Evolutionary conservation across 2,888 invertebrate genomes (phyloP), one percentile per base, ranked within the genome.

Genomic region (Rhamphomyia laevipes): DNA sequence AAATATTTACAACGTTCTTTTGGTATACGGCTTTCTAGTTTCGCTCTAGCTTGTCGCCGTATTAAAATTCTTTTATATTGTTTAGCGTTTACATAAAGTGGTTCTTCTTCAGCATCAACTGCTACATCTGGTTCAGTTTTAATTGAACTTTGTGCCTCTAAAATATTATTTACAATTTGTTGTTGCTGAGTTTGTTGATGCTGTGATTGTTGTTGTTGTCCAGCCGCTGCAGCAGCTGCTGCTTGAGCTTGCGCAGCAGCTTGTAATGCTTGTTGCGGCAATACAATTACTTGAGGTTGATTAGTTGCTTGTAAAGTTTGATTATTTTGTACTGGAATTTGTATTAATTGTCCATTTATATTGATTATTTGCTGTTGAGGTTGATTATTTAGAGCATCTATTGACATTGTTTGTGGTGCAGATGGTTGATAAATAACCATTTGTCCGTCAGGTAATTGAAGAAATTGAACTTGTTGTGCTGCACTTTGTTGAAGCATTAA

Each of bases 1-100:
- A 97, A 77, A 67, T 97, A 97, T 86, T 95, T 96, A 57, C 91
- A 89, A 67, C 97, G 76, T 67, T 94, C 91, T 73, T 97, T 96
- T 4, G 96, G 94, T 67, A 99, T 96, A 71, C 94, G 87, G 2
- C 92, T 90, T 71, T 97, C 96, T 42, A 99, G 74, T 70, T 91
- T 93, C 3, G 96, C 96, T 46, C 99, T 72, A 0, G 96, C 97
- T 60, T 92, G 91, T 42, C 99, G 74, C 35, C 97, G 75, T 69
- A 96, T 96, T 45, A 99, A 74, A 63, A 99, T 99, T 52, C 96
- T 78, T 65, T 93, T 86, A 73, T 97, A 99, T 67, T 99, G 99
- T 63, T 96, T 88, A 18, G 96, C 96, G 74, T 99, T 99, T 1
- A 99, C 99, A 67, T 97, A 99, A 16, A 99, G 73, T 0, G 97